A percentile compares a stretch with the other conserved stretches of the same genome.
These are phyloP conservation scores for Scalopus aquaticus DNA, from an alignment of 2,113 vertebrate genomes.

Conservation along the genomic window DNA sequence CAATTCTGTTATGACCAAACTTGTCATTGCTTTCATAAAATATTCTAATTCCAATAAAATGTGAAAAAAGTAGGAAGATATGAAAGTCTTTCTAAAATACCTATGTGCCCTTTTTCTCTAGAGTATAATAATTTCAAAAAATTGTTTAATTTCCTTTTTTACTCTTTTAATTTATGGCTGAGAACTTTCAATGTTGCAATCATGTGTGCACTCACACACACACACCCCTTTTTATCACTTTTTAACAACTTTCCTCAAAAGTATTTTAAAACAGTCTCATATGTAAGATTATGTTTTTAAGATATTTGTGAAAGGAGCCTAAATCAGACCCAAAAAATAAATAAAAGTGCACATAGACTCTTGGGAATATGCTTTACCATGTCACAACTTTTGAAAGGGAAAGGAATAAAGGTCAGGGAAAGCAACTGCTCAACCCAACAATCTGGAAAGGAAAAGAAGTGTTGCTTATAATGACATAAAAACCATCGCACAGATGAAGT, in stretches of 20 bases:
- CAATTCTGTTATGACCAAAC: not conserved
- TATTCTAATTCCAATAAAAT: not conserved
- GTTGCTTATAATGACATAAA: not conserved
- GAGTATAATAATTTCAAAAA: slow-evolving; percentile 41
- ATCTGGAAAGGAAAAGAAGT: not conserved
- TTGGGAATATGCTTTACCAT: not conserved
- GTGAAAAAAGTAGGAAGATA: not conserved
- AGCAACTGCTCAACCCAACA: not conserved
- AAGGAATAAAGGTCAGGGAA: slow-evolving; percentile 4
- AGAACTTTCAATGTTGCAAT: not conserved
- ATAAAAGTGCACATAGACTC: not conserved
- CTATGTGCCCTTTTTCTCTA: not conserved
- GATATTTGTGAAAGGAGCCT: slow-evolving; percentile 31
- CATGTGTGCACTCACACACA: not conserved
- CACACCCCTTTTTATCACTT: not conserved
- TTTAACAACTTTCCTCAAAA: slow-evolving; percentile 64
- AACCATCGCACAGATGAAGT: not conserved
- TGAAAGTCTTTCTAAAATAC: not conserved
- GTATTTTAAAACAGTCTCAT: slow-evolving; percentile 43
- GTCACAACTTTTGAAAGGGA: not conserved
- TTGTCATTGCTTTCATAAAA: not conserved
- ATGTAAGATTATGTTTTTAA: slow-evolving; percentile 50
- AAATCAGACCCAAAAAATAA: slow-evolving; percentile 31
- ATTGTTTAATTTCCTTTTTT: not conserved
- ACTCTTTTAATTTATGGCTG: not conserved